Conservation (phyloP, 2,113 vertebrate genomes). For the Ochotona curzoniae region DNA sequence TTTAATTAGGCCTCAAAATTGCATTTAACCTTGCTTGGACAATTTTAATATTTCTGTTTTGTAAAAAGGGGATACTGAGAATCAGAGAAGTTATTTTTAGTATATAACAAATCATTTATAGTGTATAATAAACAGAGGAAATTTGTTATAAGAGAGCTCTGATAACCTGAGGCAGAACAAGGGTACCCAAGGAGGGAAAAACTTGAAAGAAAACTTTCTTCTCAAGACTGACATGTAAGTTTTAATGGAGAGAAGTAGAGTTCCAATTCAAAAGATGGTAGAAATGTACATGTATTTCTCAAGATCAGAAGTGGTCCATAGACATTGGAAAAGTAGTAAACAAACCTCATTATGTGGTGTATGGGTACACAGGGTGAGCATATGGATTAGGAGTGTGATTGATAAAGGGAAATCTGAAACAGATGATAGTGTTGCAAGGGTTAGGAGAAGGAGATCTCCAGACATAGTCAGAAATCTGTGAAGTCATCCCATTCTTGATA, state of each 20-base stretch:
- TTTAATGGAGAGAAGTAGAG: background rate
- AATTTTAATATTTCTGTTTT: background rate
- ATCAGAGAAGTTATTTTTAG: background rate
- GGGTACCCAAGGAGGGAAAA: background rate
- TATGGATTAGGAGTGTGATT: background rate
- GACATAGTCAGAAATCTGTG: background rate
- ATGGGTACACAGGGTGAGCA: background rate
- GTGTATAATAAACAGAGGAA: too few relatives aligned
- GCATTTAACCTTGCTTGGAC: background rate
- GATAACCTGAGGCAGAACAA: background rate
- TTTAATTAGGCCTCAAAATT: conserved; percentile 34
- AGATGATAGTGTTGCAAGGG: background rate
- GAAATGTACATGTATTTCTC: background rate
- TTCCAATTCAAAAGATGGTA: background rate
- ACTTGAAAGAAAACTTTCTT: background rate
- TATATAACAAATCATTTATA: too few relatives aligned
- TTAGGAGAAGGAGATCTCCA: background rate
- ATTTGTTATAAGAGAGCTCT: background rate
- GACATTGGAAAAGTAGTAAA: background rate
- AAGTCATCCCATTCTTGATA: background rate
- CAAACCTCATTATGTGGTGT: background rate
- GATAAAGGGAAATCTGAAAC: background rate
- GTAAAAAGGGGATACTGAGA: background rate
- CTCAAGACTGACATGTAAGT: background rate
- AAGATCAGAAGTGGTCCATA: background rate